A percentile compares a stretch with the other conserved stretches of the same genome.
These are phyloP conservation scores for Florisuga fusca DNA, from an alignment of 2,797 vertebrate genomes.

Conservation along the genomic window DNA sequence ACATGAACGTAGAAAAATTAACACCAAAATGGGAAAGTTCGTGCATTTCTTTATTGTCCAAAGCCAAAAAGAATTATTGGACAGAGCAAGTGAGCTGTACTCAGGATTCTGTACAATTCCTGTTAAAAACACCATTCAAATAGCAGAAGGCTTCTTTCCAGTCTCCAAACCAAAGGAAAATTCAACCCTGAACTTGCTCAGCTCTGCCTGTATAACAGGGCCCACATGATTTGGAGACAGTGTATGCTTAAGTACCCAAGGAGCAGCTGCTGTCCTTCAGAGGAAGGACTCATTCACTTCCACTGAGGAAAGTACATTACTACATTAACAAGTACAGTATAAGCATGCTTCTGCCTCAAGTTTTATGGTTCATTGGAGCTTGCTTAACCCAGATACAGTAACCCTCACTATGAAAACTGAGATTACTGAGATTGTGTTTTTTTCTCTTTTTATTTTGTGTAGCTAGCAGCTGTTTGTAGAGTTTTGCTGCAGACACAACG, in stretches of 20 bases:
- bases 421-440: neutral
- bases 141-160: neutral
- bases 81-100: neutral
- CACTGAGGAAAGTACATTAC: neutral
- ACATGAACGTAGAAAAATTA: neutral
- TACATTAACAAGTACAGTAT: neutral
- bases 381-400: neutral
- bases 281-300: neutral
- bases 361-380: neutral
- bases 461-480: neutral
- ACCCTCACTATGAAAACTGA: neutral
- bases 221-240: neutral
- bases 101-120: neutral
- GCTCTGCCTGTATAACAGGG: neutral
- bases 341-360: neutral
- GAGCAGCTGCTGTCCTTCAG: neutral
- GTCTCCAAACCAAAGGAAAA: neutral
- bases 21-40: neutral
- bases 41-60: neutral
- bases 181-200: neutral
- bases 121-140: neutral
- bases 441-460: neutral
- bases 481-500: neutral
- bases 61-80: neutral
- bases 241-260: rapidly evolving